Base-by-base conservation (phyloP, 2,797 vertebrate species). In the Thunnus albacares region DNA sequence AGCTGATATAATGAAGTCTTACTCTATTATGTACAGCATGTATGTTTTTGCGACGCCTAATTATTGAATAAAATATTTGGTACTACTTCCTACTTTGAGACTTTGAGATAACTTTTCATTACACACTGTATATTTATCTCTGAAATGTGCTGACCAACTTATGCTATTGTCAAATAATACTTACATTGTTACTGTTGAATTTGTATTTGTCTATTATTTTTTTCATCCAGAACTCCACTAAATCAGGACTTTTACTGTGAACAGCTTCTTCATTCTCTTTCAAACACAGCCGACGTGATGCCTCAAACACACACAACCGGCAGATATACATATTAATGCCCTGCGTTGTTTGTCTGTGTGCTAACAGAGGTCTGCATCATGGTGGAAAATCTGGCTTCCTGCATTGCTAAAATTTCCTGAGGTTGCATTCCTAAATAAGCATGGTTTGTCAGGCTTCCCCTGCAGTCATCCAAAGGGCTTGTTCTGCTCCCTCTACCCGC, bases 401-500 rank as follows among this genome's bases (percentile, higher is more conserved):
- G 67, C 15, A 9, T 65, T 30, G 24, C 67, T 66, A 0, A 53
- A 66, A 33, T 85, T 75, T 89, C 65, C 66, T 73, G 5, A 24
- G 60, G 71, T 79, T 79, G 57, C 79, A 70, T 64, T 86, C 76
- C 20, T 62, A 79, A 91, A 89, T 81, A 80, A 75, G 62, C 59
- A 58, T 18, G 26, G 24, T 59, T 82, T 77, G 64, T 82, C 51
- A 68, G 79, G 26, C 33, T 14, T 30, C 49, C 41, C 66, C 67
- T 64, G 74, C 62, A 77, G 56, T 71, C 53, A 74, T 58, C 74
- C 73, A 59, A 49, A 45, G 69, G 80, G 71, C 65, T 85, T 11
- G 38, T 84, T 87, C 80, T 86, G 87, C 75, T 90, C 81, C 30
- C 55, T 88, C 81, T 79, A 33, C 74, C 64, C 24, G 18, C 67